Conservation (phyloP, 64 coral and sea anemone species). For the Anthopleura sola region DNA sequence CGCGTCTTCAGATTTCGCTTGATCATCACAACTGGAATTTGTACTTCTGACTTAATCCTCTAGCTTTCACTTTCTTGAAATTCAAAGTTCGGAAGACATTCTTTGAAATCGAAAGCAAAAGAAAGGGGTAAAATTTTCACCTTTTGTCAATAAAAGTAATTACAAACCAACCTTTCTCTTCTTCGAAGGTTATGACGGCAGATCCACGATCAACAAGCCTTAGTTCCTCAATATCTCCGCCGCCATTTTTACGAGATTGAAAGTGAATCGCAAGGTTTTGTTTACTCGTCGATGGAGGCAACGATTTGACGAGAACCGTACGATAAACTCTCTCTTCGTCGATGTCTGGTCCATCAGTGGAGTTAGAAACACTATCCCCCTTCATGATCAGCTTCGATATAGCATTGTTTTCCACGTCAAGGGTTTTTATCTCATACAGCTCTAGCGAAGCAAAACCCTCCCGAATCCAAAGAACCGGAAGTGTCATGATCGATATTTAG, state of each 20-base stretch:
- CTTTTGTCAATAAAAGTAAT: too few relatives aligned
- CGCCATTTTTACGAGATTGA: conserved; percentile 38
- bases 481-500: background rate
- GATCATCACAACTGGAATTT: too few relatives aligned
- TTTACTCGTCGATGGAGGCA: background rate
- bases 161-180: conserved; percentile 25
- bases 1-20: too few relatives aligned
- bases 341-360: background rate
- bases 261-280: conserved; percentile 47
- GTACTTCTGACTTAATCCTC: too few relatives aligned
- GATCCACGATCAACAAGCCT: background rate
- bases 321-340: conserved; percentile 5
- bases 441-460: background rate
- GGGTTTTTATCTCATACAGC: background rate
- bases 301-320: conserved; percentile 19
- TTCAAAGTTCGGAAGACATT: too few relatives aligned
- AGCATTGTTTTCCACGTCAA: background rate
- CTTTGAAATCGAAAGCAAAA: too few relatives aligned
- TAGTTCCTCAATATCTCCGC: conserved; percentile 39
- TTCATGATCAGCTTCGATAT: background rate
- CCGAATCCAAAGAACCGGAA: background rate
- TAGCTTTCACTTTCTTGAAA: too few relatives aligned
- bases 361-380: background rate
- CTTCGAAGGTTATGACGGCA: conserved; percentile 44
- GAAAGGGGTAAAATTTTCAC: too few relatives aligned